Percentiles rank a stretch among this genome's conserved stretches.
Evolutionary conservation across 2,888 invertebrate genomes (phyloP).

Genomic region (Ctena decussata): DNA sequence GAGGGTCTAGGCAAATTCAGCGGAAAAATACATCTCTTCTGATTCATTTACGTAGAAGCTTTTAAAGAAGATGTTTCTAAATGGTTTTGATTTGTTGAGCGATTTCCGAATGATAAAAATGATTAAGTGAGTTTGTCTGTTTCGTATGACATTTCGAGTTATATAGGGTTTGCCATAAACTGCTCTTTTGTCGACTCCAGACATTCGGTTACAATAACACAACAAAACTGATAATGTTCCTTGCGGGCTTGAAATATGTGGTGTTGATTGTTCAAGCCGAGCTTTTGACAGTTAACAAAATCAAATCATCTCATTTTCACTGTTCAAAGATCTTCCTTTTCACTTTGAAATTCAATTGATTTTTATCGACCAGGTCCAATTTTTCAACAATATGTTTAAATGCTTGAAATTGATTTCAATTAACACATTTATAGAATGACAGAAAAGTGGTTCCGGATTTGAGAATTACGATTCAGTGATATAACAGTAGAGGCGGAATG

Average conservation of each 20-base stretch:
- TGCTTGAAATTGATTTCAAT: slow-evolving; percentile 7
- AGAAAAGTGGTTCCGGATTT: slow-evolving; percentile 10
- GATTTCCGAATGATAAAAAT: slow-evolving; percentile 22
- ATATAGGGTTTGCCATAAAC: slow-evolving; percentile 3
- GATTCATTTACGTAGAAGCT: neutral
- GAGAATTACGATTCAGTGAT: neutral
- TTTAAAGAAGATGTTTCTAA: neutral
- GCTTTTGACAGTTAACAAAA: slow-evolving; percentile 8
- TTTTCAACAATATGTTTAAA: slow-evolving; percentile 6
- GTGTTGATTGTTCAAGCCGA: neutral
- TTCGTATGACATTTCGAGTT: neutral
- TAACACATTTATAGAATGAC: neutral
- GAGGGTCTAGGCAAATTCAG: slow-evolving; percentile 4
- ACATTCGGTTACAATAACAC: slow-evolving; percentile 18
- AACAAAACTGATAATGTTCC: slow-evolving; percentile 13
- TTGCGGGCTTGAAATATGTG: slow-evolving; percentile 5
- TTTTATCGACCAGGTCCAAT: neutral
- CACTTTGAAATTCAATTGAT: slow-evolving; percentile 13
- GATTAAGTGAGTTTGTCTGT: slow-evolving; percentile 17
- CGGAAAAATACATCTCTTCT: slow-evolving; percentile 8
- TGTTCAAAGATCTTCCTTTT: slow-evolving; percentile 5
- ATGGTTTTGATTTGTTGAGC: slow-evolving; percentile 6
- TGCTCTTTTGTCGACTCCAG: slow-evolving; percentile 2
- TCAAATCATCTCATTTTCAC: slow-evolving; percentile 23
- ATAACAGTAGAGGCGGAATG: neutral